Conservation (phyloP, 1,140 invertebrate species). For the Trichonephila inaurata region DNA sequence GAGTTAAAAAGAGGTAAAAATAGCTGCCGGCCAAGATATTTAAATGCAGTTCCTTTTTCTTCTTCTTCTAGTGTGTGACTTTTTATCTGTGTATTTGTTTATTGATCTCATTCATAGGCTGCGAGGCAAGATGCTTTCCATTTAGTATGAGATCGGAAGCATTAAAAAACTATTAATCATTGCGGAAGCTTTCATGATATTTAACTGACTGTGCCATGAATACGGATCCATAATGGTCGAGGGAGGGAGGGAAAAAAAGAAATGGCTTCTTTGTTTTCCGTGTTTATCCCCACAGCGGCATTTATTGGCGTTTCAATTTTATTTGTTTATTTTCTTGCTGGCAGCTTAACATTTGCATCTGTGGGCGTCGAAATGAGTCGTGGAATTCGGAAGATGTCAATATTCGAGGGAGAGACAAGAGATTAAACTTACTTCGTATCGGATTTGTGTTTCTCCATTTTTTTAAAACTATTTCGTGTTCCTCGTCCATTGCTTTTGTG, state of each 20-base stretch:
- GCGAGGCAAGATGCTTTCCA: constrained; percentile 10
- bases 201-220: background rate
- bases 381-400: background rate
- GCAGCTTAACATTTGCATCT: background rate
- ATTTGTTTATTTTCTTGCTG: background rate
- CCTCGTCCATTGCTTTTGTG: background rate
- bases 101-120: background rate
- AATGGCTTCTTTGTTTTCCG: background rate
- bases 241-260: background rate
- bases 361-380: background rate
- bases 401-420: background rate
- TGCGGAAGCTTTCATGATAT: background rate
- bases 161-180: constrained; percentile 69
- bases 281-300: constrained; percentile 12
- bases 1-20: background rate
- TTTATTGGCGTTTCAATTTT: constrained; percentile 7
- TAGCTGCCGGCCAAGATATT: background rate
- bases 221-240: background rate
- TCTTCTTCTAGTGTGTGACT: background rate
- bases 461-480: background rate
- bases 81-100: constrained; percentile 36
- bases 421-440: background rate
- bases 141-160: constrained; percentile 33
- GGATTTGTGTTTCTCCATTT: background rate
- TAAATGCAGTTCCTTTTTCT: background rate